A percentile compares a stretch with the other conserved stretches of the same genome.
These are phyloP conservation scores for Lithobates pipiens DNA, from an alignment of 2,797 vertebrate genomes.

Conservation along the genomic window DNA sequence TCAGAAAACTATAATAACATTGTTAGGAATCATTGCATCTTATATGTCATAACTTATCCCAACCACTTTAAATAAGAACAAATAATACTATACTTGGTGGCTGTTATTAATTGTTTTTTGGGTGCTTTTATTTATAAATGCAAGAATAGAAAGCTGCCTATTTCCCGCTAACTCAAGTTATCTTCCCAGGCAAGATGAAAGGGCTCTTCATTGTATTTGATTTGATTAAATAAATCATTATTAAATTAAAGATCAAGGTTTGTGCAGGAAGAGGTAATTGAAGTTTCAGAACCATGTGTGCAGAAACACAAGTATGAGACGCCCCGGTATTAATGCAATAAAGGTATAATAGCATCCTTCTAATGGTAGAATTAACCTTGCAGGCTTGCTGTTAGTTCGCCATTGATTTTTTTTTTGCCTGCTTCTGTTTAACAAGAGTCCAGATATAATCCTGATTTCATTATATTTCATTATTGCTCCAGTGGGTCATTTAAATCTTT, in stretches of 20 bases:
- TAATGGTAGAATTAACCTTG: constrained; percentile 46
- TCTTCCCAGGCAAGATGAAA: constrained; percentile 40
- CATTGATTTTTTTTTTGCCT: constrained; percentile 30
- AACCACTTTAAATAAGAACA: too few relatives aligned
- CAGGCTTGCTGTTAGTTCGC: constrained; percentile 19
- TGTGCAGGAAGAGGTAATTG: constrained; percentile 49
- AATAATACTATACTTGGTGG: not conserved
- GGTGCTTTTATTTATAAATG: not conserved
- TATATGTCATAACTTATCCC: not conserved
- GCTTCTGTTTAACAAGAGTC: constrained; percentile 34
- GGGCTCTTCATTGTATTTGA: constrained; percentile 30
- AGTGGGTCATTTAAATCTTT: constrained; percentile 44
- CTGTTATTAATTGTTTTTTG: not conserved
- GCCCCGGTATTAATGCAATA: constrained; percentile 37
- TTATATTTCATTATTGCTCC: constrained; percentile 44
- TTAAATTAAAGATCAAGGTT: constrained; percentile 57
- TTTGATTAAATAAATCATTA: constrained; percentile 54
- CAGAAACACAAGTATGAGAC: constrained; percentile 36
- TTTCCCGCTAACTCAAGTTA: not conserved
- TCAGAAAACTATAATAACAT: too few relatives aligned
- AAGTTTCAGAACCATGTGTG: constrained; percentile 31
- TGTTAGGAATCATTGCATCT: not conserved
- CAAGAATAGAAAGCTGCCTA: not conserved
- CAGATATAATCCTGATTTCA: constrained; percentile 37
- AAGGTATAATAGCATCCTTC: constrained; percentile 49